Percentiles rank a stretch among this genome's conserved stretches.
Conservation (phyloP, 2,888 invertebrate species). For the Lissocephala sabroskyi region DNA sequence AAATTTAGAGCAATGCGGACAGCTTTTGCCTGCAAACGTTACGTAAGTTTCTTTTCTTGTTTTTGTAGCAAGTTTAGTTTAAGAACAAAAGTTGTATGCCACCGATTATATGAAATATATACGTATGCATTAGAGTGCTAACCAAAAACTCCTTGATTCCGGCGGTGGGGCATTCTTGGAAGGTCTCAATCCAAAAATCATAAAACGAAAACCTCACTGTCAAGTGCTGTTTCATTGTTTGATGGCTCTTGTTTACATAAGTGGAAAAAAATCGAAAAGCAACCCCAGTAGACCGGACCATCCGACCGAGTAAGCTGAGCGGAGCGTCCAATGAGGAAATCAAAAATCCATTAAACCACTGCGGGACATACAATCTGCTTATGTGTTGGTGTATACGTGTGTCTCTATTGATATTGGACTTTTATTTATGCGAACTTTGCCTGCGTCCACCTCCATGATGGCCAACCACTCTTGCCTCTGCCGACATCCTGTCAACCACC, state of each 20-base stretch:
- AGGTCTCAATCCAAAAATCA: constrained; percentile 11
- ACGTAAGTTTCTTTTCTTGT: too few species aligned
- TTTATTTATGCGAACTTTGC: constrained; percentile 53
- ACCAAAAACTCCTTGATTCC: constrained; percentile 17
- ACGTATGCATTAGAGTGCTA: constrained; percentile 15
- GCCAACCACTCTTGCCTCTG: too few species aligned
- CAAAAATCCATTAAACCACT: constrained; percentile 69
- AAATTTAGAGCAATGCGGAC: too few species aligned
- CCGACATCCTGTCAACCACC: too few species aligned
- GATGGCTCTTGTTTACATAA: constrained; percentile 67
- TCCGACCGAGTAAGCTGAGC: neutral
- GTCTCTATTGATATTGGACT: constrained; percentile 45
- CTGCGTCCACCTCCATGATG: constrained; percentile 17
- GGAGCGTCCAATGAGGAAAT: constrained; percentile 40
- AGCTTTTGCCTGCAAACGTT: too few species aligned
- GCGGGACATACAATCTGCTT: constrained; percentile 44
- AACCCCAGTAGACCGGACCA: constrained; percentile 15
- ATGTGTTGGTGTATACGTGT: constrained; percentile 21
- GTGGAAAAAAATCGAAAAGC: constrained; percentile 51
- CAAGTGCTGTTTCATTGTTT: constrained; percentile 52
- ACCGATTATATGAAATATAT: too few species aligned
- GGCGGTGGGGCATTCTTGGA: constrained; percentile 4
- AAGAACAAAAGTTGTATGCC: constrained; percentile 4
- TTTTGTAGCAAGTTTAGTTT: constrained; percentile 4
- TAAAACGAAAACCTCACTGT: constrained; percentile 36